phyloP scores from a whole-genome alignment of 2,888 invertebrate genomes.

The Caenorhabditis sp. region DNA sequence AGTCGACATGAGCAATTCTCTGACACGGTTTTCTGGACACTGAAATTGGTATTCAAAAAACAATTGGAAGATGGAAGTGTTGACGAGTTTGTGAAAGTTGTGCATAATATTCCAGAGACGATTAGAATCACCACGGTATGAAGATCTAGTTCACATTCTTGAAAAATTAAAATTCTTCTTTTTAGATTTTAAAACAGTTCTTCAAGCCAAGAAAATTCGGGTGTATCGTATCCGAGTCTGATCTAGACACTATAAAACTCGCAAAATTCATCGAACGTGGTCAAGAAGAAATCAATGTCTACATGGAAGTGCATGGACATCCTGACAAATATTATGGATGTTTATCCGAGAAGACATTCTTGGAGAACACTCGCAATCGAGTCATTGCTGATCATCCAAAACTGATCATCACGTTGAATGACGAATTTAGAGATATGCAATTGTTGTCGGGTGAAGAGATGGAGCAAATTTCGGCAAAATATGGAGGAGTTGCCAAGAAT shows the following conservation, averaged over 20 bases:
- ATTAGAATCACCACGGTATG: conserved; percentile 60
- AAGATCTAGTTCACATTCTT: conserved; percentile 8
- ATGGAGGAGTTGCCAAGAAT: conserved; percentile 26
- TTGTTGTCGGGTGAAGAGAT: conserved; percentile 29
- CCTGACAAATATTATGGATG: conserved; percentile 54
- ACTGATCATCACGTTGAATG: conserved; percentile 50
- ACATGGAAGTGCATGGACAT: conserved; percentile 57
- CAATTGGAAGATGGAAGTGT: conserved; percentile 26
- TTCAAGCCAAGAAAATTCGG: conserved; percentile 56
- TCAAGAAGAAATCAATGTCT: conserved; percentile 54
- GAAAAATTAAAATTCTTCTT: not conserved
- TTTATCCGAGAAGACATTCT: conserved; percentile 50
- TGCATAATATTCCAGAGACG: conserved; percentile 65
- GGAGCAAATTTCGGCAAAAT: conserved; percentile 18
- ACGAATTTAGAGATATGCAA: conserved; percentile 35
- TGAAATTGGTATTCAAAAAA: conserved; percentile 56
- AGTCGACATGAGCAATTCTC: conserved; percentile 66
- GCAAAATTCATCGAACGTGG: conserved; percentile 58
- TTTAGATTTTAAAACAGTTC: conserved; percentile 56
- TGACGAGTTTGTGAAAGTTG: conserved; percentile 48
- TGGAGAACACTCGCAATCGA: conserved; percentile 64
- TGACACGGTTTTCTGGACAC: conserved; percentile 67
- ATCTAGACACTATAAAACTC: conserved; percentile 58
- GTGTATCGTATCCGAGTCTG: conserved; percentile 60
- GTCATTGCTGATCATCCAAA: conserved; percentile 60